Conservation (phyloP, 2,113 vertebrate genomes). For the Aphelocoma coerulescens region DNA sequence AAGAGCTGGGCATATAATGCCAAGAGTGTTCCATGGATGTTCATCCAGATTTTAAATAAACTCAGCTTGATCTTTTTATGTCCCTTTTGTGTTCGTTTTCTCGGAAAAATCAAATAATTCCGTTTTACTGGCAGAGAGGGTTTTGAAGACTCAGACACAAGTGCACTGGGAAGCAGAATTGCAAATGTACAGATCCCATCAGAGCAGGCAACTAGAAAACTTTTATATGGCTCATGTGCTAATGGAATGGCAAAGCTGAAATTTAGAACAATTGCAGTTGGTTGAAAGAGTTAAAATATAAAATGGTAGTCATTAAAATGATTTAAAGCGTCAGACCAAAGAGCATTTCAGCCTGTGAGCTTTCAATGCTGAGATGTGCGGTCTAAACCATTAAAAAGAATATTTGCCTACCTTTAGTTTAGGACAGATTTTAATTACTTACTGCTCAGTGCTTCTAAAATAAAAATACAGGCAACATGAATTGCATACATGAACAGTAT, state of each 20-base stretch:
- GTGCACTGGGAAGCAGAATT: not conserved
- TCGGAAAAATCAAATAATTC: not conserved
- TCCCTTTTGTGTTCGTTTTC: not conserved
- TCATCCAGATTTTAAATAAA: conserved; percentile 25
- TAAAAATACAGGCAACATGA: not conserved
- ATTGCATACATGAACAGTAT: not conserved
- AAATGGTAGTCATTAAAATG: not conserved
- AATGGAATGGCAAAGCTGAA: not conserved
- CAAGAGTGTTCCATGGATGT: not conserved
- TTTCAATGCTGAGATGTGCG: not conserved
- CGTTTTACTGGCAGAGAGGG: not conserved
- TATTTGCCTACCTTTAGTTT: not conserved
- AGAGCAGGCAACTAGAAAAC: not conserved
- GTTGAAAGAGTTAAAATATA: not conserved
- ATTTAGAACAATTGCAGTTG: not conserved
- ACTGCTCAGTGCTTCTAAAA: not conserved
- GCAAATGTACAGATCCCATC: not conserved
- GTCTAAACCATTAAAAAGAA: not conserved
- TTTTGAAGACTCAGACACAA: not conserved
- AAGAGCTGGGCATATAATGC: not conserved
- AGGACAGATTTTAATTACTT: not conserved
- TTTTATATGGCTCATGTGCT: not conserved
- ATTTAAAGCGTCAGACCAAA: not conserved
- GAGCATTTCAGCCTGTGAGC: not conserved
- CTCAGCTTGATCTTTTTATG: not conserved